Conservation (phyloP, 2,113 vertebrate species). For the Mormyrus lacerda region DNA sequence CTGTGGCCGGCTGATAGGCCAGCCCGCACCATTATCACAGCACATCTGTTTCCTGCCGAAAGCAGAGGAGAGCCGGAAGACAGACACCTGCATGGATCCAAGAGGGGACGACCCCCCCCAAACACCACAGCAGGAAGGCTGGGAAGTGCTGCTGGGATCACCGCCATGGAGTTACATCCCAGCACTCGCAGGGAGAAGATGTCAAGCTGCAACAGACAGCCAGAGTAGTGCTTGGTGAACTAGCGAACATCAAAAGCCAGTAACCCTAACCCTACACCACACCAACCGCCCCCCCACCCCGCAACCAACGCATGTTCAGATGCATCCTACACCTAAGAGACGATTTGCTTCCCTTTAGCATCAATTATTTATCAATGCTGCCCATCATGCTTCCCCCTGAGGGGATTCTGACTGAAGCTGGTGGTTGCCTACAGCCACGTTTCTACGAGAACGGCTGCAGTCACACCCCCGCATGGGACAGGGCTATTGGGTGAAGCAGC, state of each 20-base stretch:
- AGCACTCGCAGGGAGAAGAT: neutral
- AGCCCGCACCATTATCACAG: constrained; percentile 39
- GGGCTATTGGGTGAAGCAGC: neutral
- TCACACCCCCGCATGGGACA: neutral
- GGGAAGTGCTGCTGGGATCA: neutral
- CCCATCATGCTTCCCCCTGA: neutral
- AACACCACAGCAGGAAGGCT: neutral
- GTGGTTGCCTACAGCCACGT: neutral
- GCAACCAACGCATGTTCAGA: neutral
- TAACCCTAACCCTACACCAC: neutral
- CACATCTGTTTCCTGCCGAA: constrained; percentile 62
- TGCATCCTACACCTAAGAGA: neutral
- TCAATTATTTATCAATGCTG: neutral
- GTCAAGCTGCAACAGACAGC: neutral
- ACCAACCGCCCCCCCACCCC: no score
- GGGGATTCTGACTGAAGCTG: neutral
- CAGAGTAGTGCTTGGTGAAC: neutral
- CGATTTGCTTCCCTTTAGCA: neutral
- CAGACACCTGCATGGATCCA: constrained; percentile 24
- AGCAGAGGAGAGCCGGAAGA: neutral
- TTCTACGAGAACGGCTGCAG: neutral
- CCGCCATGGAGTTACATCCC: neutral
- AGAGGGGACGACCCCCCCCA: neutral
- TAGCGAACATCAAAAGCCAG: neutral
- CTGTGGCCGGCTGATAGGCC: constrained; percentile 52